Base-by-base conservation (phyloP, 2,113 vertebrate genomes). In the Anthoscopus minutus region DNA sequence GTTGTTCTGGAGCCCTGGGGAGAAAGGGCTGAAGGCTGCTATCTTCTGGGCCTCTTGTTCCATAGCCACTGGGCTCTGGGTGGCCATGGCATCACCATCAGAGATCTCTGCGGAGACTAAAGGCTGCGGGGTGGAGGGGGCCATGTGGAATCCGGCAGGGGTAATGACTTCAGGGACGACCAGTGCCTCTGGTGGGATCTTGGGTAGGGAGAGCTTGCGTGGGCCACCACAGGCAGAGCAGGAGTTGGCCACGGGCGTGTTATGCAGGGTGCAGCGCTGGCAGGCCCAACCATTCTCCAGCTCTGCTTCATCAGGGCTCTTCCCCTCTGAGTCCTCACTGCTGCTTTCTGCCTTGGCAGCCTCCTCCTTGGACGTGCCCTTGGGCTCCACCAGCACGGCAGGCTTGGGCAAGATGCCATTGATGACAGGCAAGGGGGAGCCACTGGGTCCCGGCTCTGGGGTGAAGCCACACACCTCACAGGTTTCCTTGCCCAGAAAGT, bases 161-260 rank as follows among this genome's bases (percentile, higher is more conserved):
- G 99, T 98, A 65, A 98, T 97, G 6, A 99, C 98, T 88, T 99
- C 99, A 1, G 99, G 99, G 72, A 99, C 99, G 73, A 99, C 99
- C 84, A 99, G 98, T 1, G 99, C 98, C 96, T 99, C 99, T 1
- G 99, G 99, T 2, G 99, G 99, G 94, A 99, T 99, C 96, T 99
- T 99, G 89, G 99, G 99, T 93, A 99, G 97, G 7, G 99, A 99
- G 35, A 99, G 98, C 96, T 99, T 99, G 54, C 99, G 98, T 23
- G 99, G 99, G 4, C 99, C 99, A 3, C 99, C 99, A 0, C 99
- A 99, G 78, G 98, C 99, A 0, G 99, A 99, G 97, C 99, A 99
- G 31, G 99, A 99, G 86, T 98, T 97, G n/a, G 99, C 98, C 76
- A 99, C 95, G 0, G 99, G 98, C 0, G 99, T 99, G 96, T 99